These are phyloP conservation scores for Varecia variegata DNA, from an alignment of 2,797 vertebrate genomes.

Conservation along the genomic window DNA sequence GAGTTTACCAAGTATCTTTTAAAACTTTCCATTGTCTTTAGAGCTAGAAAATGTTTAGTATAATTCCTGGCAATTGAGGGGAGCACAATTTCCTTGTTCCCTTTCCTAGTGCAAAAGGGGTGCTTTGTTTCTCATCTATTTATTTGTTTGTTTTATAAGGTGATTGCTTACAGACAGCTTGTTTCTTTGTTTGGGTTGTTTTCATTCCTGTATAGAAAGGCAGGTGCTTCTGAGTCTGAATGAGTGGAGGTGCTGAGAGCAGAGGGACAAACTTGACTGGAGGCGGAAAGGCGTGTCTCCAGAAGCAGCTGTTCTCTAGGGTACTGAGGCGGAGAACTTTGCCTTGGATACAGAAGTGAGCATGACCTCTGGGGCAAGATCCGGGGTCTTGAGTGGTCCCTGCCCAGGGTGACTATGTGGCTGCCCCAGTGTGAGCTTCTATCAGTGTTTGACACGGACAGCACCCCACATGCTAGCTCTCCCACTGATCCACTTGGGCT, in stretches of 20 bases:
- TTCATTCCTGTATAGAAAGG: background rate
- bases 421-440: background rate
- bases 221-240: background rate
- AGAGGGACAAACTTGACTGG: background rate
- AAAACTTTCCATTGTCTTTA: background rate
- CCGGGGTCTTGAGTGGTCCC: background rate
- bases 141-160: background rate
- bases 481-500: background rate
- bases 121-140: background rate
- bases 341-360: background rate
- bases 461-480: background rate
- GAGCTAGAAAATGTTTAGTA: background rate
- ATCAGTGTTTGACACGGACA: background rate
- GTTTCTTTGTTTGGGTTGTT: background rate
- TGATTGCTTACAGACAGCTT: background rate
- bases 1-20: background rate
- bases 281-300: background rate
- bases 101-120: background rate
- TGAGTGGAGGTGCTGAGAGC: background rate
- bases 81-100: background rate
- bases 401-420: background rate
- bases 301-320: background rate
- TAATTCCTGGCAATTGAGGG: background rate
- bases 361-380: background rate
- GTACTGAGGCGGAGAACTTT: background rate